These are phyloP conservation scores for Montipora capitata DNA, from an alignment of 92 coral and sea anemone genomes.

Conservation along the genomic window DNA sequence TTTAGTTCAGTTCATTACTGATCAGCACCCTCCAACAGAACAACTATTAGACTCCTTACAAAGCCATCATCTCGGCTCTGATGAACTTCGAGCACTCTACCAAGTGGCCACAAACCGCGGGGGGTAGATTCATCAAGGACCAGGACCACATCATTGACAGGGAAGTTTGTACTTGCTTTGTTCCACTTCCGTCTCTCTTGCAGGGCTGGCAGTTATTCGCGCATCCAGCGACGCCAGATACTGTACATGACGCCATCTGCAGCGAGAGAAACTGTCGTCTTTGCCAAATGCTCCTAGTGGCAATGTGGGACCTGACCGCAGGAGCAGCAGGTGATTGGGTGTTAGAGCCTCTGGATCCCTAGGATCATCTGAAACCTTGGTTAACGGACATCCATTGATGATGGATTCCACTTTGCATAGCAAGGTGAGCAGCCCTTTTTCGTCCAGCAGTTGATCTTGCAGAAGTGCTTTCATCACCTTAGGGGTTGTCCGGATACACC, in stretches of 20 bases:
- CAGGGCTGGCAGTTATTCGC: conserved; percentile 55
- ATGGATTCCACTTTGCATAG: conserved; percentile 69
- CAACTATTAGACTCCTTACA: conserved; percentile 71
- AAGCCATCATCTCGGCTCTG: conserved; percentile 68
- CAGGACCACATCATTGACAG: conserved; percentile 66
- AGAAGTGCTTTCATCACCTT: conserved; percentile 58
- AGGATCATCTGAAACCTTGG: conserved; percentile 72
- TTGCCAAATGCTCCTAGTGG: conserved; percentile 4
- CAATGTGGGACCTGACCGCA: conserved; percentile 30
- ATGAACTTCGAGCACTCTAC: conserved; percentile 60
- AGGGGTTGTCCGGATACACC: conserved; percentile 65
- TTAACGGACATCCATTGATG: conserved; percentile 67
- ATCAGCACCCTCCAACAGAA: conserved; percentile 67
- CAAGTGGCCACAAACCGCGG: conserved; percentile 77
- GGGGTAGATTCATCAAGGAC: conserved; percentile 65
- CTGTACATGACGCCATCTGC: conserved; percentile 34
- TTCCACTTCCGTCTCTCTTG: conserved; percentile 65
- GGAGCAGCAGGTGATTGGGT: conserved; percentile 71
- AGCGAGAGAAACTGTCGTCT: conserved; percentile 56
- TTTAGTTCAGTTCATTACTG: conserved; percentile 15
- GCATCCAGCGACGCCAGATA: conserved; percentile 41
- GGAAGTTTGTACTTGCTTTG: not conserved
- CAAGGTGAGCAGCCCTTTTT: conserved; percentile 55
- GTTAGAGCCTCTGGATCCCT: conserved; percentile 59
- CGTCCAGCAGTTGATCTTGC: conserved; percentile 51